These are phyloP conservation scores for Lerista edwardsae DNA, from an alignment of 2,797 vertebrate genomes.

Conservation along the genomic window DNA sequence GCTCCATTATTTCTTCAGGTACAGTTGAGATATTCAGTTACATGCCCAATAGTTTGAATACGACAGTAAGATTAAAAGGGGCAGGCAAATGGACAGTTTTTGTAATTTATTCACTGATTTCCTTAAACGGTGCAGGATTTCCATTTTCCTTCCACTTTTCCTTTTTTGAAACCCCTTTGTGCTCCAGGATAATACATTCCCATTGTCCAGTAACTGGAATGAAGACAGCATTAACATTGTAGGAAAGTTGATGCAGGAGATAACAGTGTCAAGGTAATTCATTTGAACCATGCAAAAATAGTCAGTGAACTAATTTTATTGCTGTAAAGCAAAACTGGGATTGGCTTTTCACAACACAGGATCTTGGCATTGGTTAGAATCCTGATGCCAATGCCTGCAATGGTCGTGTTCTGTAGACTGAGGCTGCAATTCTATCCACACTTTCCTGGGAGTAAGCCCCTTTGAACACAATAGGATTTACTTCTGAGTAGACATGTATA, in stretches of 20 bases:
- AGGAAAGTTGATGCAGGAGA: slow-evolving; percentile 57
- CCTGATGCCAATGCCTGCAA: not conserved
- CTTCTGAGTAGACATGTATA: too few species aligned
- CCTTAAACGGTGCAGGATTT: slow-evolving; percentile 75
- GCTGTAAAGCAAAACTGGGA: not conserved
- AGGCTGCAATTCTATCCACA: too few species aligned
- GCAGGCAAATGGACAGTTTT: slow-evolving; percentile 86
- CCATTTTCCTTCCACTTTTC: slow-evolving; percentile 75
- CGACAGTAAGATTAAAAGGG: slow-evolving; percentile 88
- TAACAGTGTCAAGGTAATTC: slow-evolving; percentile 38
- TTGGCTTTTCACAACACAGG: slow-evolving; percentile 6
- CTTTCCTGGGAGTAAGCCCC: too few species aligned
- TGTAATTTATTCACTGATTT: slow-evolving; percentile 91
- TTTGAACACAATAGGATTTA: too few species aligned
- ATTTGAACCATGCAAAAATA: slow-evolving; percentile 37
- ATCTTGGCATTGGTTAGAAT: not conserved
- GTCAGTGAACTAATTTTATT: not conserved
- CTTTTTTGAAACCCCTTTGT: slow-evolving; percentile 73
- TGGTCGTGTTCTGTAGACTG: not conserved
- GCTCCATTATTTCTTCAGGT: slow-evolving; percentile 99
- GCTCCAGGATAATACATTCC: slow-evolving; percentile 64
- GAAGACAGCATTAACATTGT: slow-evolving; percentile 61
- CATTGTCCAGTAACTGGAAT: slow-evolving; percentile 45
- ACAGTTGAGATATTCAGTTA: slow-evolving; percentile 96
- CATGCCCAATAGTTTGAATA: slow-evolving; percentile 90